A percentile compares a stretch with the other conserved stretches of the same genome.
Conservation (phyloP, 2,113 vertebrate species). For the Corythoichthys intestinalis region DNA sequence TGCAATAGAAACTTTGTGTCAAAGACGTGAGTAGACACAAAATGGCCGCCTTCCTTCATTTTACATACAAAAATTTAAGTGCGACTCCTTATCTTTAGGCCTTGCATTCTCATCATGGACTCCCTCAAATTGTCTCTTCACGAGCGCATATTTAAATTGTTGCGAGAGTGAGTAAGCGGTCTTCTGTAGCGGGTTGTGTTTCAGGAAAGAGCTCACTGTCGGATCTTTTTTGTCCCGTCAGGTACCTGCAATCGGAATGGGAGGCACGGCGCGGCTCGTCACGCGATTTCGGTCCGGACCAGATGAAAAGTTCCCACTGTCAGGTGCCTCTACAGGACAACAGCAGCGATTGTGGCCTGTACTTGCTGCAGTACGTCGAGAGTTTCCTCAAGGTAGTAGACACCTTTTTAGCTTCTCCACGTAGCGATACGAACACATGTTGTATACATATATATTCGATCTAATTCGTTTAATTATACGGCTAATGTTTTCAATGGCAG, state of each 20-base stretch:
- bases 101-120: conserved; percentile 93
- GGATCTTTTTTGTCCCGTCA: conserved; percentile 37
- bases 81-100: conserved; percentile 66
- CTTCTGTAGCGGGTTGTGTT: background rate
- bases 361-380: conserved; percentile 93
- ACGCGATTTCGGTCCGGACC: conserved; percentile 79
- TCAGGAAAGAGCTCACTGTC: background rate
- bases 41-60: background rate
- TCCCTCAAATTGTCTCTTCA: conserved; percentile 87
- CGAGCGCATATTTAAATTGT: conserved; percentile 85
- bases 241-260: conserved; percentile 93
- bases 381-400: conserved; percentile 86
- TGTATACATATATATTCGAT: too few relatives aligned
- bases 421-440: too few relatives aligned
- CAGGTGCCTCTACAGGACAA: conserved; percentile 94
- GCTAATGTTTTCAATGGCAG: too few relatives aligned
- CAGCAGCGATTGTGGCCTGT: conserved; percentile 93
- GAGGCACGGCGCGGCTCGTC: conserved; percentile 78
- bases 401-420: too few relatives aligned
- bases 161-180: conserved; percentile 85
- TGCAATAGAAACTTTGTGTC: conserved; percentile 51
- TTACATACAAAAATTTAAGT: background rate
- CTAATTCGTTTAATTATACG: too few relatives aligned
- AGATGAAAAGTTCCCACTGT: conserved; percentile 82
- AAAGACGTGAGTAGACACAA: conserved; percentile 61